Evolutionary conservation across 2,797 vertebrate species (phyloP).

Genomic region (Poliocrania exsul): DNA sequence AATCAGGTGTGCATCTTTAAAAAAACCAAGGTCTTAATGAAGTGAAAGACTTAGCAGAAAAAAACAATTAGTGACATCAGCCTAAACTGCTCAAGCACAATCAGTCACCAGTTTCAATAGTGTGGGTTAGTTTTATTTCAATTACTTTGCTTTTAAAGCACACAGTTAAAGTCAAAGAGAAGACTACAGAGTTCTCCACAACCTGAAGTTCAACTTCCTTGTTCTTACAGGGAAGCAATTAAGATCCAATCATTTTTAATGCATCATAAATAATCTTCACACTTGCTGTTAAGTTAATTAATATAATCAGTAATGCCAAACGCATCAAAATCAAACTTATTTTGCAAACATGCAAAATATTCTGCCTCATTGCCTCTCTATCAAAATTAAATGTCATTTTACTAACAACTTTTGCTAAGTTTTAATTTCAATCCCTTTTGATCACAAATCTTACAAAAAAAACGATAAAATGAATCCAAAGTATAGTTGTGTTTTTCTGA

Average conservation of each 20-base stretch:
- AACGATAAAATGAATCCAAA: neutral
- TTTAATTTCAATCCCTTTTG: constrained; percentile 51
- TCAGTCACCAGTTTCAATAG: neutral
- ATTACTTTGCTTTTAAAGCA: constrained; percentile 23
- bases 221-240: constrained; percentile 73
- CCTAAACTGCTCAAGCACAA: neutral
- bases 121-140: neutral
- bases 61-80: neutral
- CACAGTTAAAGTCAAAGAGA: constrained; percentile 16
- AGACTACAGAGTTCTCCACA: constrained; percentile 10
- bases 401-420: constrained; percentile 60
- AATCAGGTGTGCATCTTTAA: neutral
- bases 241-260: constrained; percentile 72
- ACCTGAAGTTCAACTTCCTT: constrained; percentile 61
- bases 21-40: neutral
- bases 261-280: constrained; percentile 77
- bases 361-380: constrained; percentile 65
- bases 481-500: neutral
- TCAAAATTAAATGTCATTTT: constrained; percentile 70
- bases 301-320: constrained; percentile 76
- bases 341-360: constrained; percentile 73
- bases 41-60: neutral
- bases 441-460: neutral
- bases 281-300: constrained; percentile 78
- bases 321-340: constrained; percentile 73